Conservation (phyloP, 2,113 vertebrate species). For the Cyprinodon variegatus region DNA sequence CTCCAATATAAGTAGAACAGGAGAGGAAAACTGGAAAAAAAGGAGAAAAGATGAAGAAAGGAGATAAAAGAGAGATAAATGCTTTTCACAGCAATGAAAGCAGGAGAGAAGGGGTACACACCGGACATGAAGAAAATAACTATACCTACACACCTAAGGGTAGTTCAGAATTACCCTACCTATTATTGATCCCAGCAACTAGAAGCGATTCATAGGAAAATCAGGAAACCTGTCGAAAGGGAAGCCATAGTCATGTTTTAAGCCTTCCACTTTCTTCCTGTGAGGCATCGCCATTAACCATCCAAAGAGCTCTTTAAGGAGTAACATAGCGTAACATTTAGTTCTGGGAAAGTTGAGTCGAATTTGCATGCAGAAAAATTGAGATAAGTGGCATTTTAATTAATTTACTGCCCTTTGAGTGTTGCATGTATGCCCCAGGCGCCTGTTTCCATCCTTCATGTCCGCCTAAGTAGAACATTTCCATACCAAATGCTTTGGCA, state of each 20-base stretch:
- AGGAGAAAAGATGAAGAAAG: too few species aligned
- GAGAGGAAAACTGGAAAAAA: too few species aligned
- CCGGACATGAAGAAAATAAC: not conserved
- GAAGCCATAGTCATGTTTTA: not conserved
- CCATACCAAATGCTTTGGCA: slow-evolving; percentile 60
- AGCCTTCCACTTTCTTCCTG: not conserved
- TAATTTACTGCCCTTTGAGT: slow-evolving; percentile 71
- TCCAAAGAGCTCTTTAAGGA: not conserved
- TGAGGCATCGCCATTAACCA: not conserved
- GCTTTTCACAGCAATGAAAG: not conserved
- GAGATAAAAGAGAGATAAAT: too few species aligned
- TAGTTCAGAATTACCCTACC: not conserved
- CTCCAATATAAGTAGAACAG: too few species aligned
- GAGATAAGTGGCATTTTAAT: slow-evolving; percentile 78
- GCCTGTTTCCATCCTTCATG: slow-evolving; percentile 60
- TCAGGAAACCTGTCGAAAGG: not conserved
- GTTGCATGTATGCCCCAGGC: slow-evolving; percentile 63
- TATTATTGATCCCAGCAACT: not conserved
- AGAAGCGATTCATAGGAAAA: not conserved
- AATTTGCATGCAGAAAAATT: slow-evolving; percentile 79
- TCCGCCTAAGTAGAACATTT: slow-evolving; percentile 66
- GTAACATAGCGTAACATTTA: slow-evolving; percentile 66
- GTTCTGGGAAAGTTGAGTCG: slow-evolving; percentile 58
- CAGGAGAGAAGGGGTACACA: not conserved
- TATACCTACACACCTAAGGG: not conserved